A percentile compares a stretch with the other conserved stretches of the same genome.
These are phyloP conservation scores for Ephestia elutella DNA, from an alignment of 1,140 invertebrate species.

Conservation along the genomic window DNA sequence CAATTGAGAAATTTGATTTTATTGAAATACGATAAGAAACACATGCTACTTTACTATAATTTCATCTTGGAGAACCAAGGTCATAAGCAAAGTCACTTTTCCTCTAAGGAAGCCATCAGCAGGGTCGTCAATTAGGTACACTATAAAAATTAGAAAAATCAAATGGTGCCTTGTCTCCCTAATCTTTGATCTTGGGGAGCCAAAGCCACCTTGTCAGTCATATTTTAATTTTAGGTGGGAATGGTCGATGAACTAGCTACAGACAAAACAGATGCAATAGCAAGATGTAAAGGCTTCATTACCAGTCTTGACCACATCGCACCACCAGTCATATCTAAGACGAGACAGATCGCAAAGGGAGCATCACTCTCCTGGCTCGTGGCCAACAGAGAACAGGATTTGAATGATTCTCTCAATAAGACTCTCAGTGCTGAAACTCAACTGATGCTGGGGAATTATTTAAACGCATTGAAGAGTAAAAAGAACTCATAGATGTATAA, in stretches of 20 bases:
- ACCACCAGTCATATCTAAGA: conserved; percentile 23
- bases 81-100: too few relatives aligned
- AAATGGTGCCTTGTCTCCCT: too few relatives aligned
- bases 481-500: too few relatives aligned
- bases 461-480: neutral
- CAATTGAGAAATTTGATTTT: too few relatives aligned
- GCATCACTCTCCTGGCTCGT: neutral
- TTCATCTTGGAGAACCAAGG: too few relatives aligned
- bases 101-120: too few relatives aligned
- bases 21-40: too few relatives aligned
- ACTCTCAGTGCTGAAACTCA: neutral
- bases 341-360: conserved; percentile 12
- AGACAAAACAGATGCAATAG: conserved; percentile 78
- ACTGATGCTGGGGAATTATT: neutral
- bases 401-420: neutral
- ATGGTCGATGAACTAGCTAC: conserved; percentile 84
- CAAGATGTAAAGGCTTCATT: conserved; percentile 79
- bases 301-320: conserved; percentile 76
- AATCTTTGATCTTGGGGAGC: too few relatives aligned
- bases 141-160: too few relatives aligned
- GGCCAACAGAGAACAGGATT: neutral
- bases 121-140: too few relatives aligned
- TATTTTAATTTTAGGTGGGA: conserved; percentile 66
- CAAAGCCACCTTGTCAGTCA: too few relatives aligned
- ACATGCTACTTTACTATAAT: too few relatives aligned